These are phyloP conservation scores for Pedionomus torquatus DNA, from an alignment of 2,113 vertebrate genomes.

Conservation along the genomic window DNA sequence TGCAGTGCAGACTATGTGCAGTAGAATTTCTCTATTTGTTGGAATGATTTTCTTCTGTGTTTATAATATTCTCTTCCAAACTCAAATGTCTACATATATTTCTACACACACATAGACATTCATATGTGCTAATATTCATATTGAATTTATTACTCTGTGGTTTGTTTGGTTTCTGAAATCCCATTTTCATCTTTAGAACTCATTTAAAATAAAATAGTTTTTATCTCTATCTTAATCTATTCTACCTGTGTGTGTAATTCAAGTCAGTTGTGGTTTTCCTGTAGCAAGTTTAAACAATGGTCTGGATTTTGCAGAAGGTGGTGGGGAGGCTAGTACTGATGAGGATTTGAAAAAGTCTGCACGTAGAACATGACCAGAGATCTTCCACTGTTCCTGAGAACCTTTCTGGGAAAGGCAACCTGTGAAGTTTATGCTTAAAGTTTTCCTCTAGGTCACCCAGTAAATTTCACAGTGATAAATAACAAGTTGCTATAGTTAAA, in stretches of 20 bases:
- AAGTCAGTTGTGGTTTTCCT: neutral
- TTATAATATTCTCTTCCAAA: neutral
- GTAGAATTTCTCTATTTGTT: neutral
- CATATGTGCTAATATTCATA: neutral
- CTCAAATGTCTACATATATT: neutral
- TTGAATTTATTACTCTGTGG: neutral
- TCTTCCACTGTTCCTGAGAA: neutral
- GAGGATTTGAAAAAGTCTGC: neutral
- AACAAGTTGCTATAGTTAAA: neutral
- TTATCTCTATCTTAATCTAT: neutral
- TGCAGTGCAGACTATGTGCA: neutral
- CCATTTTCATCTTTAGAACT: neutral
- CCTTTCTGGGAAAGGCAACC: neutral
- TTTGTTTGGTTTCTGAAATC: neutral
- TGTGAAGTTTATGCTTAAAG: neutral
- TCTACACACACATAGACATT: neutral
- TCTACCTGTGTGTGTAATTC: neutral
- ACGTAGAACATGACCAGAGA: neutral
- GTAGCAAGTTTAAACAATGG: neutral
- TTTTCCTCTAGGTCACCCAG: neutral
- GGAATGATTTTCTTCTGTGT: neutral
- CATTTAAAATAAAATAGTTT: neutral
- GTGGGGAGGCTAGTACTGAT: neutral
- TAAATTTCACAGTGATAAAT: neutral
- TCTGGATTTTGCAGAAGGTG: neutral